Evolutionary conservation across 2,113 vertebrate species (phyloP), one percentile per base, ranked within the genome.

Genomic region (Nansenia antarctica): DNA sequence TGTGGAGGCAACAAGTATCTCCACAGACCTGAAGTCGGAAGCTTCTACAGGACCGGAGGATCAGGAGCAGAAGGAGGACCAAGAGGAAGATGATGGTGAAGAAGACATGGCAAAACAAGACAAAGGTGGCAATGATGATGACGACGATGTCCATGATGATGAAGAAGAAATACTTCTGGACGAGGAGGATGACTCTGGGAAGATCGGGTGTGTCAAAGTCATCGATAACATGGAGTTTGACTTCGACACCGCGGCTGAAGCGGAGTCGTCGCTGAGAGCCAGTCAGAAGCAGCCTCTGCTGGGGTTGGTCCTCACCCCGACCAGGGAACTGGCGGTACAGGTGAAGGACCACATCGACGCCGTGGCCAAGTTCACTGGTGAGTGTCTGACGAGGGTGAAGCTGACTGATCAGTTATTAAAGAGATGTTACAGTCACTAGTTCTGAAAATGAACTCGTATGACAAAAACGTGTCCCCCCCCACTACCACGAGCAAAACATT

Each of bases 341-440:
- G 96, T 99, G 70, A 98, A 96, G 55, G 95, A 99, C 66, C 96
- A 99, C 65, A 92, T 99, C 37, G 98, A 99, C 69, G 96, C 96
- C 14, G 92, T 94, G 3, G 90, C 96, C 9, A 93, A 84, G 82
- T 98, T 96, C 86, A 95, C 96, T 82, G 94, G 98, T 98, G 67
- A 72, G 71, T 74, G 12, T 14, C 1, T 2, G 22, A 57, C 5
- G 9, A n/a, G 1, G 20, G 45, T 37, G 35, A 49, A 20, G 9
- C 24, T 8, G n/a, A 4, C 57, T 32, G 5, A 37, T 60, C n/a
- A n/a, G n/a, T n/a, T n/a, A n/a, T n/a, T n/a, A n/a, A n/a, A n/a
- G n/a, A n/a, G n/a, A n/a, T n/a, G n/a, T n/a, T n/a, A n/a, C n/a
- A n/a, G n/a, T n/a, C n/a, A n/a, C n/a, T n/a, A n/a, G n/a, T n/a